Evolutionary conservation across 2,113 vertebrate genomes (phyloP).

Genomic region (Lutjanus erythropterus): DNA sequence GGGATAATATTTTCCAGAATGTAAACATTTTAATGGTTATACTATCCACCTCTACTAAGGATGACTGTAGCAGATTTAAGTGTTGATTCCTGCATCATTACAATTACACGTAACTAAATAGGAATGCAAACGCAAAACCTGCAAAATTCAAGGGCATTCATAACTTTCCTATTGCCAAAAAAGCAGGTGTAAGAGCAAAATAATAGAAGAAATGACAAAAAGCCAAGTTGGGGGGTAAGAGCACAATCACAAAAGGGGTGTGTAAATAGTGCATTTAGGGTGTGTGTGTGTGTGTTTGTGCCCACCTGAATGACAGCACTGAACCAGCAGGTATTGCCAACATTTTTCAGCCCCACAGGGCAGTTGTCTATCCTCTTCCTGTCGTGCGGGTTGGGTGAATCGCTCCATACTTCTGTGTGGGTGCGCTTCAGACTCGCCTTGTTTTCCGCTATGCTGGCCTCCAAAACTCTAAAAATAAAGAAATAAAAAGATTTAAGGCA

Average conservation of each 20-base stretch:
- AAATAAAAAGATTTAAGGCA: neutral
- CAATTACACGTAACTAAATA: neutral
- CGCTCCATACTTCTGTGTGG: slow-evolving; percentile 95
- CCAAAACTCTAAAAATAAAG: slow-evolving; percentile 89
- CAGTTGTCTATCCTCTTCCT: slow-evolving; percentile 93
- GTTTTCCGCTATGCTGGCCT: slow-evolving; percentile 99
- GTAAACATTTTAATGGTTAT: neutral
- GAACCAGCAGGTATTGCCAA: slow-evolving; percentile 99
- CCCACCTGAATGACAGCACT: slow-evolving; percentile 98
- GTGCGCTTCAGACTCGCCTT: slow-evolving; percentile 97
- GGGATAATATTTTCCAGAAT: slow-evolving; percentile 3
- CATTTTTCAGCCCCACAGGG: slow-evolving; percentile 97
- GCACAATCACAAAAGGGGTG: neutral
- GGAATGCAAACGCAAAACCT: neutral
- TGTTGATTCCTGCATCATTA: neutral
- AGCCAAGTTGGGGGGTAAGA: neutral
- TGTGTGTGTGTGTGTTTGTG: neutral
- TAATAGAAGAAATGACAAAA: neutral
- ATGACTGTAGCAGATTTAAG: too few species aligned
- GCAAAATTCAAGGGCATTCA: neutral
- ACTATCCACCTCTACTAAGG: neutral
- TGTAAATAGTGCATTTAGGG: too few species aligned
- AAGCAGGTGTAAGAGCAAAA: too few species aligned
- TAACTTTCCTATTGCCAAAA: neutral
- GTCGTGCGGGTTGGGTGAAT: slow-evolving; percentile 97